Evolutionary conservation across 2,797 vertebrate genomes (phyloP).

Genomic region (Tragelaphus eurycerus): DNA sequence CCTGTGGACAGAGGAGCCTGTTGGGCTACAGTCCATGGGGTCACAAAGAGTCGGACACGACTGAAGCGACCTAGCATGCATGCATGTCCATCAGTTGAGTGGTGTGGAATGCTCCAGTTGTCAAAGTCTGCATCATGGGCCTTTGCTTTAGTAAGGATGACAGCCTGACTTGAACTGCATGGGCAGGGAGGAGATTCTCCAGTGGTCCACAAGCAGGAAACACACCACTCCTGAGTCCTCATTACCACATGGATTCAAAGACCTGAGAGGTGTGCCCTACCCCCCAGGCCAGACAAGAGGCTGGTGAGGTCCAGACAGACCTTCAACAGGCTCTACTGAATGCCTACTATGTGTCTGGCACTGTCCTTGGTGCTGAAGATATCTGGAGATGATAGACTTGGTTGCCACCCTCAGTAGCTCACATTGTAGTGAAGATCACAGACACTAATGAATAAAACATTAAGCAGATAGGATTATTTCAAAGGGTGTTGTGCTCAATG

Average conservation of each 20-base stretch:
- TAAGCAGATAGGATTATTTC: background rate
- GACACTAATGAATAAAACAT: background rate
- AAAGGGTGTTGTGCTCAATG: background rate
- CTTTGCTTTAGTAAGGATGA: background rate
- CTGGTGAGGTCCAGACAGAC: background rate
- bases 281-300: background rate
- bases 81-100: background rate
- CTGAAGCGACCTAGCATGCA: background rate
- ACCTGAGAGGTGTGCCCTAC: background rate
- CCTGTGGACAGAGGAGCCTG: background rate
- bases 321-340: background rate
- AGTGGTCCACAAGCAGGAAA: background rate
- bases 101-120: background rate
- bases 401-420: background rate
- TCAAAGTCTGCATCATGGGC: background rate
- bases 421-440: background rate
- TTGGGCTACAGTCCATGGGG: background rate
- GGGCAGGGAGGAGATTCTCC: background rate
- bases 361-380: background rate
- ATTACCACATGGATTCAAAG: background rate
- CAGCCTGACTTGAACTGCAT: background rate
- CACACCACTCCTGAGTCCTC: background rate
- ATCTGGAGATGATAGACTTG: background rate
- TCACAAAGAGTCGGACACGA: background rate
- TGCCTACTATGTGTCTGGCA: fast-evolving